Evolutionary conservation across 1,140 invertebrate genomes (phyloP).

Genomic region (Panulirus ornatus): DNA sequence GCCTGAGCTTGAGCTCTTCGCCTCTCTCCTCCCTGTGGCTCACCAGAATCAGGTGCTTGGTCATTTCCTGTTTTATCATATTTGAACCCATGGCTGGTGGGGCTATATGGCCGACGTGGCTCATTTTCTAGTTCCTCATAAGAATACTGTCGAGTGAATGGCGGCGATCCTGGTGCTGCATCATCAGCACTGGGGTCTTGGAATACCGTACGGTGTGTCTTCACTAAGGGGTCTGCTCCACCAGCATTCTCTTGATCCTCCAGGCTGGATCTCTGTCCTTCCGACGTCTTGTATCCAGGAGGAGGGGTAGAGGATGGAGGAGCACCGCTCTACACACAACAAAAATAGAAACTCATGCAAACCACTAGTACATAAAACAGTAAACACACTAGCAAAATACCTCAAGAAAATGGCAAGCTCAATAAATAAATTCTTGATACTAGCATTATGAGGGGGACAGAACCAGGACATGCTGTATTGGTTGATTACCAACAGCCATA

Average conservation of each 20-base stretch:
- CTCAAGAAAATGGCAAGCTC: neutral
- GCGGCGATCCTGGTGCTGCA: neutral
- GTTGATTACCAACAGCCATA: neutral
- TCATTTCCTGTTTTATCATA: constrained; percentile 50
- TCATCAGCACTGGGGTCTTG: constrained; percentile 31
- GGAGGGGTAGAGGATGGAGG: constrained; percentile 61
- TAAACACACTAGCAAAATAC: constrained; percentile 20
- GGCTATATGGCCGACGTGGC: constrained; percentile 55
- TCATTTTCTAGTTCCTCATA: constrained; percentile 73
- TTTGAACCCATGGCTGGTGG: constrained; percentile 67
- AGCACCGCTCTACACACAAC: constrained; percentile 32
- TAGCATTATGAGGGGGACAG: neutral
- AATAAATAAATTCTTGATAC: neutral
- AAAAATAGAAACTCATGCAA: constrained; percentile 38
- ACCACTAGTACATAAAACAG: neutral
- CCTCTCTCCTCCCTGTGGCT: constrained; percentile 5
- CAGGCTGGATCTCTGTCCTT: neutral
- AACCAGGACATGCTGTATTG: neutral
- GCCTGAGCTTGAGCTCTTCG: constrained; percentile 63
- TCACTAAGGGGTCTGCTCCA: constrained; percentile 64
- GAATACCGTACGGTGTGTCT: constrained; percentile 56
- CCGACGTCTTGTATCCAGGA: constrained; percentile 62
- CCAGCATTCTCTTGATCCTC: neutral
- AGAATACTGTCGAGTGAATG: constrained; percentile 62
- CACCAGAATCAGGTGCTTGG: neutral